Evolutionary conservation across 2,888 invertebrate species (phyloP).

Genomic region (Microctonus brassicae): DNA sequence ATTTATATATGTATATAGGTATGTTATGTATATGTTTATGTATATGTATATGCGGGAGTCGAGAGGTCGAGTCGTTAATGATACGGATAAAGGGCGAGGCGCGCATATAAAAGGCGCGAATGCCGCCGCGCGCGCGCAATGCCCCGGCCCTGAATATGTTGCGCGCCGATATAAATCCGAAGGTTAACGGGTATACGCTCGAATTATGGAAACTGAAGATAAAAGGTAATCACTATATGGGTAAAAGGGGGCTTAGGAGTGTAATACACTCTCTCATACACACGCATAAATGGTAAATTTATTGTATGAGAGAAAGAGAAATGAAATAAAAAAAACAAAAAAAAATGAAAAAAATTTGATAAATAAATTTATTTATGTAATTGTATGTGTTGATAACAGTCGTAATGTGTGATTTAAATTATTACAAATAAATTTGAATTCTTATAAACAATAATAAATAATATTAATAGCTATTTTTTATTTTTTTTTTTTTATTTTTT

Average conservation of each 20-base stretch:
- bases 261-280: not conserved
- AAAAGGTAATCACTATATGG: slow-evolving; percentile 42
- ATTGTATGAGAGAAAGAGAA: not conserved
- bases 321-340: no score
- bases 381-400: no score
- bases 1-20: slow-evolving; percentile 25
- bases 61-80: slow-evolving; percentile 44
- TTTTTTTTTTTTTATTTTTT: no score
- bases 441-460: no score
- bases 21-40: not conserved
- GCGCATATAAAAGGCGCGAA: slow-evolving; percentile 34
- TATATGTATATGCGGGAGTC: slow-evolving; percentile 34
- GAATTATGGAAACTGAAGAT: slow-evolving; percentile 46
- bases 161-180: slow-evolving; percentile 46
- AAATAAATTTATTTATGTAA: no score
- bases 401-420: no score
- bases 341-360: no score
- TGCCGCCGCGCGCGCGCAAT: slow-evolving; percentile 34
- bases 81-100: slow-evolving; percentile 46
- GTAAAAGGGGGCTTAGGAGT: slow-evolving; percentile 29
- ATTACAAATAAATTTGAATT: no score
- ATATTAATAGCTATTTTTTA: no score
- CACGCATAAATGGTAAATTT: not conserved
- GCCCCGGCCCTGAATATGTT: slow-evolving; percentile 45
- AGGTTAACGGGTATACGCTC: slow-evolving; percentile 49